These are phyloP conservation scores for Dinomys branickii DNA, from an alignment of 2,113 vertebrate genomes.

Conservation along the genomic window DNA sequence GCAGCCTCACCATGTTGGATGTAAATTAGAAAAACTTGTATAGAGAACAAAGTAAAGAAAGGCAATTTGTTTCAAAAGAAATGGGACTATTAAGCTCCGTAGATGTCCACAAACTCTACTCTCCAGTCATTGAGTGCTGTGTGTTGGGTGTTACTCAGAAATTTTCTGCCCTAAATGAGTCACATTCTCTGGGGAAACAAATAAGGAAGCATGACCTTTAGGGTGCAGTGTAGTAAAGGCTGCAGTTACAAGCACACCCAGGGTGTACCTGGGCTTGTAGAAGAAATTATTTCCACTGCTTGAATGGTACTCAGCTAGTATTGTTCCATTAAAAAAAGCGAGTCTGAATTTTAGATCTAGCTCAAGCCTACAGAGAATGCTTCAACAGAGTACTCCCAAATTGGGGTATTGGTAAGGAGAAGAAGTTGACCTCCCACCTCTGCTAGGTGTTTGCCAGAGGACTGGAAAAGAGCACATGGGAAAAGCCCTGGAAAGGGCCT, in stretches of 20 bases:
- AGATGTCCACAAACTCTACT: neutral
- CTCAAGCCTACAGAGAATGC: neutral
- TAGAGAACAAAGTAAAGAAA: constrained; percentile 3
- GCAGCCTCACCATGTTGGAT: neutral
- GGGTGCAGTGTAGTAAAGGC: neutral
- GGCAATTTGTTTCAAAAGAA: neutral
- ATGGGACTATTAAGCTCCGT: neutral
- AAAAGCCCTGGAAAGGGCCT: neutral
- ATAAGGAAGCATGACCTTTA: neutral
- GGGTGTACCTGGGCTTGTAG: neutral
- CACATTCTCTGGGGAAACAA: neutral
- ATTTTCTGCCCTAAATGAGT: neutral
- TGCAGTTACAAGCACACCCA: neutral
- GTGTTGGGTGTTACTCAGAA: neutral
- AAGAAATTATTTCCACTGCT: neutral
- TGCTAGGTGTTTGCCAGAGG: neutral
- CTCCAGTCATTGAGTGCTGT: neutral
- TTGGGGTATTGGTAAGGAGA: neutral
- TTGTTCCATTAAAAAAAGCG: neutral
- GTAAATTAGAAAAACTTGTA: neutral
- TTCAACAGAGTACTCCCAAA: neutral
- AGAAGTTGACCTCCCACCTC: neutral
- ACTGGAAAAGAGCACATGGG: neutral
- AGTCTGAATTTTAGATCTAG: neutral
- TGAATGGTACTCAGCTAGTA: neutral